A percentile compares a stretch with the other conserved stretches of the same genome.
phyloP scores from a whole-genome alignment of 1,140 invertebrate species.

The Leptoteleia sp. region DNA sequence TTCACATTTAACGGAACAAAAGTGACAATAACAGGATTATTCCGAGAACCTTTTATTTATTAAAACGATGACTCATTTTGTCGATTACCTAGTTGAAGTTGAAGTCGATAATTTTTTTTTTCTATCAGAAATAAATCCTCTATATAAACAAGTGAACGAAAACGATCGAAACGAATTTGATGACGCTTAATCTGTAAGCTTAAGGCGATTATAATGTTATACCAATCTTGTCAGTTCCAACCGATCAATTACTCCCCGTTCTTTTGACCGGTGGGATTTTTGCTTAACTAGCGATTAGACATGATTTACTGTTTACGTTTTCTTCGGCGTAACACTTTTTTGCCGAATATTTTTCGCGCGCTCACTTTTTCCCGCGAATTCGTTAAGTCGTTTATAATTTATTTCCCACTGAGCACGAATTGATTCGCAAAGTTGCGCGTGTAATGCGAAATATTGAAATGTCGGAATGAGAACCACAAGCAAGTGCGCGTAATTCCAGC shows the following conservation, averaged over 20 bases:
- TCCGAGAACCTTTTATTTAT: too few species aligned
- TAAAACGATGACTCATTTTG: too few species aligned
- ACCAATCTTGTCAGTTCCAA: conserved; percentile 44
- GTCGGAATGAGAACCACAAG: not conserved
- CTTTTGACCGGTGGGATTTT: conserved; percentile 49
- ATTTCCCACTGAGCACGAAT: conserved; percentile 22
- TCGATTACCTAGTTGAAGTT: too few species aligned
- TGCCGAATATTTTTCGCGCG: not conserved
- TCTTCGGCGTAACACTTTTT: conserved; percentile 18
- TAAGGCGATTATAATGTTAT: conserved; percentile 47
- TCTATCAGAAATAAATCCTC: conserved; percentile 32
- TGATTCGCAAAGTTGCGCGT: conserved; percentile 4
- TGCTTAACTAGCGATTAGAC: conserved; percentile 45
- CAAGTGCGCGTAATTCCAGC: not conserved
- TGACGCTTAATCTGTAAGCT: conserved; percentile 51
- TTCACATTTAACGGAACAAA: too few species aligned
- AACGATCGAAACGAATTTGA: conserved; percentile 43
- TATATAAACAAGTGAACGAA: conserved; percentile 35
- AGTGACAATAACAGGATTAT: too few species aligned
- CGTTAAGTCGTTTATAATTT: conserved; percentile 20
- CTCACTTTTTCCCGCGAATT: conserved; percentile 10
- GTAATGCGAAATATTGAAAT: not conserved
- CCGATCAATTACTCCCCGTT: conserved; percentile 49
- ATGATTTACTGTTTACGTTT: conserved; percentile 41
- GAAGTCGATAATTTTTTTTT: too few species aligned